phyloP scores from a whole-genome alignment of 1,140 invertebrate genomes.

The Lordiphosa clarofinis region DNA sequence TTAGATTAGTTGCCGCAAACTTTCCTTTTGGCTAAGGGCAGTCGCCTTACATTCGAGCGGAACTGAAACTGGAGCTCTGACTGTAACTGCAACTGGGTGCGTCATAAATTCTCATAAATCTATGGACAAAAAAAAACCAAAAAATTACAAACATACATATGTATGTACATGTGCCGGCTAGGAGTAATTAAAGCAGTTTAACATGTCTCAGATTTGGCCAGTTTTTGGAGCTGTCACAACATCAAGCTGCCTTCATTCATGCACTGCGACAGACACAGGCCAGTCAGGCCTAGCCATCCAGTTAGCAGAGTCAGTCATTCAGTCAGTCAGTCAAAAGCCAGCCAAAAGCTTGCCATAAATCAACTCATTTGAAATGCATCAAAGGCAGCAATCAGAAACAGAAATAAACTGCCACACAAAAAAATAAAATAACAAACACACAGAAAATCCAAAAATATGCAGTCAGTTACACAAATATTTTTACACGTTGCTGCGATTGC shows the following conservation, averaged over 20 bases:
- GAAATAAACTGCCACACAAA: conserved; percentile 48
- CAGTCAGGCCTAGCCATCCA: conserved; percentile 23
- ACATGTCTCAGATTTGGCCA: conserved; percentile 60
- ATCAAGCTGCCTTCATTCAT: conserved; percentile 77
- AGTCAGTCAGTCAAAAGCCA: conserved; percentile 50
- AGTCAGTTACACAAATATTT: conserved; percentile 76
- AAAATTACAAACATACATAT: conserved; percentile 36
- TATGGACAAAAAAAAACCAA: conserved; percentile 51
- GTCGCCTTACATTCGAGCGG: conserved; percentile 21
- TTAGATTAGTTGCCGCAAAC: conserved; percentile 55
- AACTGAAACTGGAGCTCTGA: conserved; percentile 12
- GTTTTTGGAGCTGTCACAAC: conserved; percentile 74
- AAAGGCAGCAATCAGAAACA: conserved; percentile 75
- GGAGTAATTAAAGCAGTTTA: conserved; percentile 76
- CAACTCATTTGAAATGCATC: conserved; percentile 77
- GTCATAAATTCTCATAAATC: conserved; percentile 73
- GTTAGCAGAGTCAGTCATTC: conserved; percentile 26
- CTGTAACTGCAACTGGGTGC: conserved; percentile 46
- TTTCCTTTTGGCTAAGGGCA: conserved; percentile 73
- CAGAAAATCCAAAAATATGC: conserved; percentile 25
- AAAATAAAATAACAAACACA: conserved; percentile 17
- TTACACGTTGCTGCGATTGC: conserved; percentile 66
- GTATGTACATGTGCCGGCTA: conserved; percentile 37
- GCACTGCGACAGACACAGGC: conserved; percentile 54
- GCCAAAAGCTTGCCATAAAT: conserved; percentile 72